These are phyloP conservation scores for Lagopus leucura DNA, from an alignment of 2,113 vertebrate species.

Conservation along the genomic window DNA sequence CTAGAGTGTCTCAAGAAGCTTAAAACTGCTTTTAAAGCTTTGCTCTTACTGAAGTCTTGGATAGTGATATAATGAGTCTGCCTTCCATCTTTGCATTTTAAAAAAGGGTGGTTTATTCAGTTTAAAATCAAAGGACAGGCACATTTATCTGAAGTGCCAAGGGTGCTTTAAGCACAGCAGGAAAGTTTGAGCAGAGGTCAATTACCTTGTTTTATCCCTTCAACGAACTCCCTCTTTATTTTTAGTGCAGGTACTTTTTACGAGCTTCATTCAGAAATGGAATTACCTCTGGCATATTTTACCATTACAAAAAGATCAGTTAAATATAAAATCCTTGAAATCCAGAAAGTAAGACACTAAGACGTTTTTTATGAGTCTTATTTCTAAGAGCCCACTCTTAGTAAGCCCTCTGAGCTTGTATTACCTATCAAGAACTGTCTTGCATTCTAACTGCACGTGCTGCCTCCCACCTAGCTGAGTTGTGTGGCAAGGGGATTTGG, in stretches of 20 bases:
- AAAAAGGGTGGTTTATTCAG: constrained; percentile 34
- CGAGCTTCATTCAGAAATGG: constrained; percentile 25
- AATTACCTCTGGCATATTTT: constrained; percentile 41
- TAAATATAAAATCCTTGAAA: constrained; percentile 22
- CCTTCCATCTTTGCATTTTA: constrained; percentile 1
- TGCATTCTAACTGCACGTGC: accelerated
- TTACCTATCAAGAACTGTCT: neutral
- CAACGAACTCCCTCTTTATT: constrained; percentile 35
- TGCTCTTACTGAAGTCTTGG: neutral
- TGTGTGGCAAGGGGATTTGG: neutral
- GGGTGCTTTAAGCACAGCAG: constrained; percentile 32
- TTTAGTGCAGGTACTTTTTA: constrained; percentile 18
- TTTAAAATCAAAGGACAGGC: constrained; percentile 49
- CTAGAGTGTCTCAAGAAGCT: neutral
- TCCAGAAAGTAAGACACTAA: neutral
- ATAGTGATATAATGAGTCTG: neutral
- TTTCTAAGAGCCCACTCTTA: neutral
- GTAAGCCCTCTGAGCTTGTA: neutral
- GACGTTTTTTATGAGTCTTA: constrained; percentile 2
- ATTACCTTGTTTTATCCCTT: constrained; percentile 58
- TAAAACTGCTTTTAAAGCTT: constrained; percentile 24
- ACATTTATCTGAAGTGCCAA: constrained; percentile 36
- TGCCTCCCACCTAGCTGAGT: neutral
- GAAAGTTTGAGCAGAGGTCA: constrained; percentile 37
- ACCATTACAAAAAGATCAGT: neutral